These are phyloP conservation scores for Mirounga angustirostris DNA, from an alignment of 2,113 vertebrate genomes.

Conservation along the genomic window DNA sequence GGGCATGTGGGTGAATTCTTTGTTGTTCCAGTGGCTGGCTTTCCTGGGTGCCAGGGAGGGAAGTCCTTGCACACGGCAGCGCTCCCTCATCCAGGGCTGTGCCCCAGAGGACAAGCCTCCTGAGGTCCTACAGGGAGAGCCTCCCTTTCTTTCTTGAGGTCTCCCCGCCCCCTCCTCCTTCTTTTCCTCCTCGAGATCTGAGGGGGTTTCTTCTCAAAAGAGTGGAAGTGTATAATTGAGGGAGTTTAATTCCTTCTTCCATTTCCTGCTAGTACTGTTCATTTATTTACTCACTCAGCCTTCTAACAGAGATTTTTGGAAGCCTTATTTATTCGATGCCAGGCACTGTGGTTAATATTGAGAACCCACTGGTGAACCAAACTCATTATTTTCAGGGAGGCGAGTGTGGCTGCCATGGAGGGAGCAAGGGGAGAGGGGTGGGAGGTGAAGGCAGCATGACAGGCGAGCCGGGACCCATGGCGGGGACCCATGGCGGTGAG, in stretches of 20 bases:
- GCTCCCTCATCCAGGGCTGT: not conserved
- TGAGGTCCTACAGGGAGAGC: rapidly evolving
- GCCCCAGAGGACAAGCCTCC: too few relatives aligned
- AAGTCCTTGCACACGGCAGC: not conserved
- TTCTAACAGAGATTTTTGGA: not conserved
- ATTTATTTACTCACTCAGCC: not conserved
- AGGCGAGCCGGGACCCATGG: rapidly evolving
- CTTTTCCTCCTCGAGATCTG: not conserved
- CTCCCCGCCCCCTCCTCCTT: not conserved
- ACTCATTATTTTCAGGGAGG: not conserved
- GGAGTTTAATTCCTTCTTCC: slow-evolving; percentile 4
- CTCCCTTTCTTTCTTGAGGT: not conserved
- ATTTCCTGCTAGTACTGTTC: not conserved
- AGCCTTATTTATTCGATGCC: not conserved
- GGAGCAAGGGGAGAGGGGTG: not conserved
- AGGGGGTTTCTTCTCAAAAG: not conserved
- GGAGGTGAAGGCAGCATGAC: not conserved
- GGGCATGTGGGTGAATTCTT: not conserved
- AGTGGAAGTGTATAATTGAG: not conserved
- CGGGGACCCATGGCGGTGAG: rapidly evolving
- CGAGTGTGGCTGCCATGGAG: not conserved
- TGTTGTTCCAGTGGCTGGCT: not conserved
- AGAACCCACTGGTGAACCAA: not conserved
- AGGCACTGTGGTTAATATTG: not conserved
- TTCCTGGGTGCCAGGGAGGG: not conserved